phyloP scores from a whole-genome alignment of 2,113 vertebrate genomes.

The Plecotus auritus region DNA sequence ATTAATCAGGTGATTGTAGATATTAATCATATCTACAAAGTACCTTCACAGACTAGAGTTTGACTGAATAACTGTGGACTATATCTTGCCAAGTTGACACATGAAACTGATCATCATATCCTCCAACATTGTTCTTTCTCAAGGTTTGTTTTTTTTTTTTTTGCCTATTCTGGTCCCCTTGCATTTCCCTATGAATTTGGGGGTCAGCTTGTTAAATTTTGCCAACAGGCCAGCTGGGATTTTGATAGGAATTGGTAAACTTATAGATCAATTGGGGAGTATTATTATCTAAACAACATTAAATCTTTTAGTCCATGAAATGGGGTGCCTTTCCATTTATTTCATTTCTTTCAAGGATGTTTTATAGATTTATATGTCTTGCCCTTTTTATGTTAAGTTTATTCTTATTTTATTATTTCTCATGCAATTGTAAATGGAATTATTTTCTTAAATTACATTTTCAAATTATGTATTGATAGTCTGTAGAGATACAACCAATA shows the following conservation, averaged over 20 bases:
- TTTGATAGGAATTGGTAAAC: neutral
- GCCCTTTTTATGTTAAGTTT: neutral
- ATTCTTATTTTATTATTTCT: slow-evolving; percentile 26
- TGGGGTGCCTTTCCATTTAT: neutral
- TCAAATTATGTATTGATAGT: neutral
- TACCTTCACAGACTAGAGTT: neutral
- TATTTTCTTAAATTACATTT: neutral
- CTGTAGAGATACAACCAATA: neutral
- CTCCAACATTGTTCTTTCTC: neutral
- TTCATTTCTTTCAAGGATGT: neutral
- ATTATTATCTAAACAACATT: neutral
- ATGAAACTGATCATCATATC: neutral
- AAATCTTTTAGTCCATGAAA: neutral
- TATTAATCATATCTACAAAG: neutral
- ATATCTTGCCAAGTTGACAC: neutral
- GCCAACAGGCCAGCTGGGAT: neutral
- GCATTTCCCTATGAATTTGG: neutral
- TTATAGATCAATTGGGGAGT: neutral
- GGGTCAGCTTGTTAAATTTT: neutral
- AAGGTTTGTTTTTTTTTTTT: neutral
- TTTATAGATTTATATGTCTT: neutral
- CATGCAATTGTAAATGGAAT: neutral
- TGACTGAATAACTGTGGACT: neutral
- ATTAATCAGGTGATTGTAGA: neutral
- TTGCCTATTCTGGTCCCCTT: neutral